Evolutionary conservation across 2,113 vertebrate genomes (phyloP).

Genomic region (Pseudorasbora parva): DNA sequence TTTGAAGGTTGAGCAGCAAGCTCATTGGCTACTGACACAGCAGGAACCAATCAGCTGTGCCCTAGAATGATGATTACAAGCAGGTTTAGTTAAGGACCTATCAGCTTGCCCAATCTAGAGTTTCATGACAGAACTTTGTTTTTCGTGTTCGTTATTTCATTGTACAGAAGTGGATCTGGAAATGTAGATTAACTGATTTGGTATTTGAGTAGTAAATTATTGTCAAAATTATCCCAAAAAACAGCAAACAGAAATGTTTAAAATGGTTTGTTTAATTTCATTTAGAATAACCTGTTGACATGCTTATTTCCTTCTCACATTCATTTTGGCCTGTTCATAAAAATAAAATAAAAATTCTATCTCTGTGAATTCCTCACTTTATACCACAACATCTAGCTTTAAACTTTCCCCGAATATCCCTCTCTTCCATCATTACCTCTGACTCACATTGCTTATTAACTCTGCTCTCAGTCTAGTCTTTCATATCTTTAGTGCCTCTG

Average conservation of each 20-base stretch:
- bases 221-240: neutral
- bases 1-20: too few species aligned
- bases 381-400: neutral
- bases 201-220: neutral
- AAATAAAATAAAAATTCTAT: too few species aligned
- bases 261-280: neutral
- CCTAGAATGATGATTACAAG: too few species aligned
- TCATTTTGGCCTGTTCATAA: neutral
- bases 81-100: too few species aligned
- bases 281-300: neutral
- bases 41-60: too few species aligned
- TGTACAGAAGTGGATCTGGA: neutral
- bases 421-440: neutral
- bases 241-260: neutral
- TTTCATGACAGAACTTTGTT: too few species aligned
- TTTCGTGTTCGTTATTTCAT: neutral
- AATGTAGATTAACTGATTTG: neutral
- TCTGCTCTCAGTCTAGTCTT: neutral
- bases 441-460: constrained; percentile 24
- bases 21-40: too few species aligned
- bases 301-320: neutral
- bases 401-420: neutral
- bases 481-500: neutral
- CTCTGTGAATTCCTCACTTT: too few species aligned
- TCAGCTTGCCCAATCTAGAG: too few species aligned